Evolutionary conservation across 2,113 vertebrate species (phyloP), one percentile per base, ranked within the genome.

Genomic region (Boulengerochromis microlepis): DNA sequence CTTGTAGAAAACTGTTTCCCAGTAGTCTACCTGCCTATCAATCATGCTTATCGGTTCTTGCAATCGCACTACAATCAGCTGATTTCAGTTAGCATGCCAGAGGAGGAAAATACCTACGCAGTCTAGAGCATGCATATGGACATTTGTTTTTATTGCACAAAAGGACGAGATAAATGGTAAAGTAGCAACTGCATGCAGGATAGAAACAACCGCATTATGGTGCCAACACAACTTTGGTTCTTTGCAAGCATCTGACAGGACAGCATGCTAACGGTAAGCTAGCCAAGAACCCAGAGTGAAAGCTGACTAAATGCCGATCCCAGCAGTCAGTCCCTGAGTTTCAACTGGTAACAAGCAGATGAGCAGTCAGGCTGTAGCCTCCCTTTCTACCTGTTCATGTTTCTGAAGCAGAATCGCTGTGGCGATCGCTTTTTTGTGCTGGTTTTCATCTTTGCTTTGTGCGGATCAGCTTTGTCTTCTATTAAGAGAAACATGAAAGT

Each of bases 221-320:
- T 0, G 19, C 33, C 0, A 66, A 66, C 61, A 13, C 19, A 66
- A 66, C 33, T 38, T 66, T n/a, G 33, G 3, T 22, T 13, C 19
- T 66, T 66, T 66, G 61, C 31, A n/a, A 66, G 31, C 61, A 35
- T 66, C 31, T 66, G 31, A n/a, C 31, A 22, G 61, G 61, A 66
- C 19, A 66, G 19, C 33, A 66, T 66, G 61, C 19, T 66, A 66
- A 66, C 0, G 0, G 33, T 66, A 66, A 38, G 61, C 61, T 66
- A 66, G 61, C 33, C 19, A 66, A 38, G 0, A 66, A 38, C 10
- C 0, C 61, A 38, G 4, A 22, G 0, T 38, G 61, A 66, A 0
- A 22, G 10, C 61, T 38, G 18, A 3, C 33, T 38, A 35, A 66
- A 66, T 66, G 31, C 0, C 1, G 18, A 66, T 12, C 61, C 0